Evolutionary conservation across 2,888 invertebrate genomes (phyloP), one percentile per base, ranked within the genome.

Genomic region (Camptogramma bilineatum): DNA sequence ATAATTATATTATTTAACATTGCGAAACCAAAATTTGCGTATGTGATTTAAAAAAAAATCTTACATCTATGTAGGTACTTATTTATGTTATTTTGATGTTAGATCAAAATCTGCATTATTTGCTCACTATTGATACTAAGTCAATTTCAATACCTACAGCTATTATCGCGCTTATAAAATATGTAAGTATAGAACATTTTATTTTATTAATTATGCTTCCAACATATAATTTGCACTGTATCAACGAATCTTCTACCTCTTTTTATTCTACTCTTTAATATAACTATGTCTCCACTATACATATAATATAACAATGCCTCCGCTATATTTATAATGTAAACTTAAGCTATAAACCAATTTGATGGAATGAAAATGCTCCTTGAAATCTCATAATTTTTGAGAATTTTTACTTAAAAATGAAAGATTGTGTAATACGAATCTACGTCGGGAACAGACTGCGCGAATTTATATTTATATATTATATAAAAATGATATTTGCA

Each of bases 391-490:
- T 18, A 51, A 13, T 54, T 58, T 66, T 62, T 47, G 54, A 66
- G 47, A 53, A 62, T 10, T 52, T 58, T 59, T 63, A 58, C 44
- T 52, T 34, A 24, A 57, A 58, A 57, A 61, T 34, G 18, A 54
- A 66, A 55, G 59, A 39, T 63, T 21, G 17, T 17, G 17, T 66
- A 64, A 57, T 65, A 68, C 47, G 62, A 71, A 69, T 69, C 64
- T 66, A 70, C 59, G 68, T 76, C 73, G 85, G 83, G 82, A 84
- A 77, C 83, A 85, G 74, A 76, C 64, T 64, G 70, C 73, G 74
- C 82, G 85, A 85, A 85, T 85, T 85, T 85, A 85, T 50, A 46
- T 46, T 18, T 8, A 18, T 47, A 21, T 75, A 48, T 75, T 83
- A 85, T 73, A 64, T 62, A 53, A 71, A 71, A 73, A 73, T 74